These are phyloP conservation scores for Sarcophaga subvicina DNA, from an alignment of 2,888 invertebrate species.

Conservation along the genomic window DNA sequence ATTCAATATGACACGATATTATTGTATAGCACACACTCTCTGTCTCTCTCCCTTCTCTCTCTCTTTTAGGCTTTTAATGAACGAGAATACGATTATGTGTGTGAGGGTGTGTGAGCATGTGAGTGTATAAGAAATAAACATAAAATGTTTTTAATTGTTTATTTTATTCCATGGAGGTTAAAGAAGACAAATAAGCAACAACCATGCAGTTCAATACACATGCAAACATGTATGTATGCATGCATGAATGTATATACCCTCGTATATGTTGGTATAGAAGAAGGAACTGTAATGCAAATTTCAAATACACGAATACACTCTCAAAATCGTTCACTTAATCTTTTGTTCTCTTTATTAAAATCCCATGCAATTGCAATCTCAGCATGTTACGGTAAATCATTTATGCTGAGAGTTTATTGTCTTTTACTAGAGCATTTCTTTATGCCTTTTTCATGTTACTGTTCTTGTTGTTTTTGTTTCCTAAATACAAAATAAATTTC, in stretches of 20 bases:
- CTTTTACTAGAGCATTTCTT: constrained; percentile 20
- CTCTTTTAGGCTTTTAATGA: too few relatives aligned
- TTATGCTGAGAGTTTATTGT: neutral
- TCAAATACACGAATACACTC: neutral
- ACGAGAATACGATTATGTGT: neutral
- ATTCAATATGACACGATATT: neutral
- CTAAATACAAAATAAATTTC: constrained; percentile 4
- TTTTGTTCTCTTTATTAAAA: neutral
- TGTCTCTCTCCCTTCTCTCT: neutral
- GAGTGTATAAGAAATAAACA: constrained; percentile 16
- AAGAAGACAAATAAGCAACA: neutral
- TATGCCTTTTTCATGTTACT: neutral
- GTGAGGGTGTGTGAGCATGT: neutral
- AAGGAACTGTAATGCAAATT: neutral
- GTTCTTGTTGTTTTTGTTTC: neutral
- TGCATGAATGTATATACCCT: too few relatives aligned
- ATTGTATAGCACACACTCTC: neutral
- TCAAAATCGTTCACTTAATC: neutral
- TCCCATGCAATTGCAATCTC: neutral
- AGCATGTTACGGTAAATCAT: neutral
- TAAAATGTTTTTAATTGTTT: constrained; percentile 31
- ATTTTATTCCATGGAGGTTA: neutral
- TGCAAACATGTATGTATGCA: neutral
- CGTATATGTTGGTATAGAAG: neutral
- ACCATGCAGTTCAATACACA: neutral